A percentile compares a stretch with the other conserved stretches of the same genome.
Conservation (phyloP, 2,797 vertebrate species). For the Cossypha heuglini region DNA sequence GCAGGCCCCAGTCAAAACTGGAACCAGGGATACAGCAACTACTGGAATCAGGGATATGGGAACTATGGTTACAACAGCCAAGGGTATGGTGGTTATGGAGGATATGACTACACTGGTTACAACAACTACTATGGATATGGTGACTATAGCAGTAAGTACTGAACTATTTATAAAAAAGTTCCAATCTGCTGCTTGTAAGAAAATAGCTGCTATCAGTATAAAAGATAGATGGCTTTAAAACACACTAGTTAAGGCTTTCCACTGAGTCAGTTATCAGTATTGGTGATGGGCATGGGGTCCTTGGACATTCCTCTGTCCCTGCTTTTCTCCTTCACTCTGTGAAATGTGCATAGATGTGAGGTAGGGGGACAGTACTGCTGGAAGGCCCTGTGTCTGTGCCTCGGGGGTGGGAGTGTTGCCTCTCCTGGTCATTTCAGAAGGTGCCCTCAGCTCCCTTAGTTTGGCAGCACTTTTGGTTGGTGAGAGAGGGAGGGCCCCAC, state of each 20-base stretch:
- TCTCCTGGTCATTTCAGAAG: background rate
- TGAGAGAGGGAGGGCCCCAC: background rate
- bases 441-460: background rate
- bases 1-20: conserved; percentile 93
- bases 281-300: background rate
- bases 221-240: background rate
- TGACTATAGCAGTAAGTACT: conserved; percentile 95
- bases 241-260: background rate
- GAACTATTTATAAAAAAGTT: conserved; percentile 16
- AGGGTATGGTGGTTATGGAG: conserved; percentile 95
- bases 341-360: background rate
- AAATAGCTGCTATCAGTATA: conserved; percentile 4
- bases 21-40: conserved; percentile 97
- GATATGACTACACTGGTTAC: conserved; percentile 98
- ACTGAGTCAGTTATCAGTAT: background rate
- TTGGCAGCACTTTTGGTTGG: background rate
- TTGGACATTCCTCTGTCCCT: background rate
- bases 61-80: conserved; percentile 97
- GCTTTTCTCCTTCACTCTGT: rapidly evolving
- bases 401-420: background rate
- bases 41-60: conserved; percentile 98
- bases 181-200: background rate
- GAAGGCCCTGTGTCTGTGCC: background rate
- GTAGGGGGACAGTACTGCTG: background rate
- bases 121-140: conserved; percentile 98